Evolutionary conservation across 2,113 vertebrate genomes (phyloP).

Genomic region (Buteo buteo): DNA sequence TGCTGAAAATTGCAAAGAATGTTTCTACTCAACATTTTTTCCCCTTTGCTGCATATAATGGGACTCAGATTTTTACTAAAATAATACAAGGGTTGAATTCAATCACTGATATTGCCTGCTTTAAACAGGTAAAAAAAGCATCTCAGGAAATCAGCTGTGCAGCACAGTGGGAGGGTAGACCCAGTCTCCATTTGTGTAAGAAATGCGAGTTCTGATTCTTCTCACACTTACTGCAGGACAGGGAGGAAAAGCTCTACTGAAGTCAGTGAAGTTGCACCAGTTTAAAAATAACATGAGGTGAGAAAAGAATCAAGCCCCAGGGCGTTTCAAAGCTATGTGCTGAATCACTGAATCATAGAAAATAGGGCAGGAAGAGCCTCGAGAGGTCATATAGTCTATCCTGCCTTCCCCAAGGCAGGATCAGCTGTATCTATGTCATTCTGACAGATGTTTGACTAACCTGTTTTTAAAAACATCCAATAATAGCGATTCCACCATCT

Average conservation of each 20-base stretch:
- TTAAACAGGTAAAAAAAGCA: neutral
- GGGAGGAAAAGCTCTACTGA: neutral
- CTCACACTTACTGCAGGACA: neutral
- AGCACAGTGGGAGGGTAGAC: neutral
- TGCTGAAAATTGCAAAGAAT: neutral
- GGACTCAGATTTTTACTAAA: neutral
- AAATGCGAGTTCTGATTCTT: neutral
- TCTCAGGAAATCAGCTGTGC: neutral
- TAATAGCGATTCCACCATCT: neutral
- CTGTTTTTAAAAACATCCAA: conserved; percentile 26
- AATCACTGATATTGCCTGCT: neutral
- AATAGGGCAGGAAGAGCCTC: conserved; percentile 43
- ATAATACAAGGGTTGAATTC: neutral
- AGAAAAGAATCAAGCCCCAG: conserved; percentile 44
- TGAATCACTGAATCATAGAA: conserved; percentile 47
- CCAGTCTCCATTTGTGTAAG: neutral
- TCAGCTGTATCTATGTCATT: conserved; percentile 30
- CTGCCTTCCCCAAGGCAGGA: conserved; percentile 47
- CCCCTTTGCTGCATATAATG: neutral
- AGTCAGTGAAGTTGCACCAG: conserved; percentile 27
- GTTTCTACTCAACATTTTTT: neutral
- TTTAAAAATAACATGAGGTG: conserved; percentile 52
- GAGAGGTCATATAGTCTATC: conserved; percentile 33
- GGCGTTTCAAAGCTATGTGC: conserved; percentile 40
- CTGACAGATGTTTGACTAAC: conserved; percentile 35